These are phyloP conservation scores for Virgularia gustaviana DNA, from an alignment of 92 coral and sea anemone species.

Conservation along the genomic window DNA sequence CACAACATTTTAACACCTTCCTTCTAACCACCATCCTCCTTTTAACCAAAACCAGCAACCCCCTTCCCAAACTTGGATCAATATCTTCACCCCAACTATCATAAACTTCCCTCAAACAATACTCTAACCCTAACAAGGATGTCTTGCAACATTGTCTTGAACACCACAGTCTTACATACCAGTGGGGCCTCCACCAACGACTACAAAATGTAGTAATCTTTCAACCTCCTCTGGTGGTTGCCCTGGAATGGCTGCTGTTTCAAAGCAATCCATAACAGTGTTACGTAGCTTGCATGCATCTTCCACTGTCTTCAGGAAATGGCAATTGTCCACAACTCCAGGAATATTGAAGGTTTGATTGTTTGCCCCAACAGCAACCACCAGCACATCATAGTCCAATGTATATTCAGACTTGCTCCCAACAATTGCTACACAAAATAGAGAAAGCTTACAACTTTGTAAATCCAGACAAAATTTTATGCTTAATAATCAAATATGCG, in stretches of 20 bases:
- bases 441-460: not conserved
- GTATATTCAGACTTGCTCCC: conserved; percentile 27
- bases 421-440: conserved; percentile 12
- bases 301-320: conserved; percentile 32
- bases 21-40: too few relatives aligned
- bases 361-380: conserved; percentile 32
- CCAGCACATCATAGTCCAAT: conserved; percentile 26
- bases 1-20: too few relatives aligned
- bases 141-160: not conserved
- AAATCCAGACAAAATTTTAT: not conserved
- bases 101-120: too few relatives aligned
- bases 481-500: too few relatives aligned
- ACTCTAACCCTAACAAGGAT: too few relatives aligned
- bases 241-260: conserved; percentile 38
- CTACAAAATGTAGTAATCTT: conserved; percentile 37
- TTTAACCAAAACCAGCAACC: too few relatives aligned
- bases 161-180: not conserved
- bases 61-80: too few relatives aligned
- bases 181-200: conserved; percentile 39
- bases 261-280: conserved; percentile 39
- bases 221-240: conserved; percentile 23
- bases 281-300: conserved; percentile 33
- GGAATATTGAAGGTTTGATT: conserved; percentile 39
- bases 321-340: conserved; percentile 25
- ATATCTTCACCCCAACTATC: not conserved